Conservation (phyloP, 2,888 invertebrate species). For the Tuta absoluta region DNA sequence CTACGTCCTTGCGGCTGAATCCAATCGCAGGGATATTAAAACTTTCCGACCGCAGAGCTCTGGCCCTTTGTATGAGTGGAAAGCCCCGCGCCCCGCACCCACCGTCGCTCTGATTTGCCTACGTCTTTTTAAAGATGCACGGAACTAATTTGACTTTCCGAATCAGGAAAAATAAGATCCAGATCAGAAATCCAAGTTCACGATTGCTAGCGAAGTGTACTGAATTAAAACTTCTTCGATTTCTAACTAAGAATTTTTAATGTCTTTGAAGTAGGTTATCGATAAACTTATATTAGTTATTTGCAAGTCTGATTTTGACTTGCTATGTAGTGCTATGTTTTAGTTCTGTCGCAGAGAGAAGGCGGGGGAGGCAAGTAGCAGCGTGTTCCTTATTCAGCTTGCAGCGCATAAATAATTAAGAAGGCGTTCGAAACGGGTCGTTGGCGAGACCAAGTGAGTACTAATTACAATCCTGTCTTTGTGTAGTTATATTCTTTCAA, state of each 20-base stretch:
- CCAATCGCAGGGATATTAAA: slow-evolving; percentile 80
- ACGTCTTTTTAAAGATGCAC: slow-evolving; percentile 54
- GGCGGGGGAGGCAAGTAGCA: slow-evolving; percentile 36
- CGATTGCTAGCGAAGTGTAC: slow-evolving; percentile 20
- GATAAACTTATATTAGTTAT: slow-evolving; percentile 12
- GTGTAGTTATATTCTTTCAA: slow-evolving; percentile 25
- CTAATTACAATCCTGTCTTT: slow-evolving; percentile 60
- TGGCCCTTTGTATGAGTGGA: slow-evolving; percentile 61
- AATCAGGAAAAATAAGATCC: slow-evolving; percentile 37
- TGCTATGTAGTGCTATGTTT: slow-evolving; percentile 32
- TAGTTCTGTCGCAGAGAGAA: slow-evolving; percentile 59
- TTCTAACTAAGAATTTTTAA: slow-evolving; percentile 16
- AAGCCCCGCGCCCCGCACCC: slow-evolving; percentile 41
- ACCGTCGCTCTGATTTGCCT: slow-evolving; percentile 45
- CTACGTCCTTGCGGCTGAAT: slow-evolving; percentile 69
- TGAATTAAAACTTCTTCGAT: slow-evolving; percentile 23
- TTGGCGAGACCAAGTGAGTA: slow-evolving; percentile 52
- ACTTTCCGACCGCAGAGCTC: slow-evolving; percentile 68
- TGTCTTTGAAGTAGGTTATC: slow-evolving; percentile 13
- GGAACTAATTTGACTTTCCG: slow-evolving; percentile 52
- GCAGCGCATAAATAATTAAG: slow-evolving; percentile 74
- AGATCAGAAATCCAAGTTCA: slow-evolving; percentile 27
- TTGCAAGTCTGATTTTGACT: slow-evolving; percentile 4
- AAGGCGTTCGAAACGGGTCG: slow-evolving; percentile 62
- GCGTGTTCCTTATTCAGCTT: slow-evolving; percentile 66